A percentile compares a stretch with the other conserved stretches of the same genome.
These are phyloP conservation scores for Amorpha juglandis DNA, from an alignment of 2,888 invertebrate species.

Conservation along the genomic window DNA sequence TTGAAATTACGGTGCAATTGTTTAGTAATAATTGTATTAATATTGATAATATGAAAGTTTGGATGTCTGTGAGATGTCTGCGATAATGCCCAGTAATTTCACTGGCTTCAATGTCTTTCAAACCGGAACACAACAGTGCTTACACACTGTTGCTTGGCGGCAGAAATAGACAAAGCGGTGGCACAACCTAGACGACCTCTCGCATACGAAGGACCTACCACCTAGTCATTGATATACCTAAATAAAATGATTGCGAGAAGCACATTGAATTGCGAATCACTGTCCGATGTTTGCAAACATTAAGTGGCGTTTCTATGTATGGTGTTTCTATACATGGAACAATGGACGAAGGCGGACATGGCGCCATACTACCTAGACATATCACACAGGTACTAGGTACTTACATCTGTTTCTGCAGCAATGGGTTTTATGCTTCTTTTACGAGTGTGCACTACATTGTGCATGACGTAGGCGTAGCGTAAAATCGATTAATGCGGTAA, in stretches of 20 bases:
- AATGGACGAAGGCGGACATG: slow-evolving; percentile 1
- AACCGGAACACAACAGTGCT: too few relatives aligned
- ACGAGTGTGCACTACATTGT: slow-evolving; percentile 12
- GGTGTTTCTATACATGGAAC: slow-evolving; percentile 8
- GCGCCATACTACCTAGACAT: slow-evolving; percentile 2
- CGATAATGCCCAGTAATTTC: too few relatives aligned
- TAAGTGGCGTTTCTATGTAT: background rate
- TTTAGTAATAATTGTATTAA: too few relatives aligned
- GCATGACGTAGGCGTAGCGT: background rate
- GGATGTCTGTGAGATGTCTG: too few relatives aligned
- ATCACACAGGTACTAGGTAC: too few relatives aligned
- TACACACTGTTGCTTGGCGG: too few relatives aligned
- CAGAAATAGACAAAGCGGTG: too few relatives aligned
- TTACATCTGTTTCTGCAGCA: slow-evolving; percentile 10
- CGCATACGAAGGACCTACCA: too few relatives aligned
- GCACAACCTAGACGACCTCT: too few relatives aligned
- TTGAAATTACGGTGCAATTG: too few relatives aligned
- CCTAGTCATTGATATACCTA: background rate
- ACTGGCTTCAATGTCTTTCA: too few relatives aligned
- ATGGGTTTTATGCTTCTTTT: slow-evolving; percentile 9
- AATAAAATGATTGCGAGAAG: background rate
- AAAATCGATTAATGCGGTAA: background rate
- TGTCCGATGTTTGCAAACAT: slow-evolving; percentile 7
- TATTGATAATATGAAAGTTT: too few relatives aligned
- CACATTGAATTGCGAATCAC: background rate